phyloP scores from a whole-genome alignment of 1,140 invertebrate genomes.

The Apis dorsata region DNA sequence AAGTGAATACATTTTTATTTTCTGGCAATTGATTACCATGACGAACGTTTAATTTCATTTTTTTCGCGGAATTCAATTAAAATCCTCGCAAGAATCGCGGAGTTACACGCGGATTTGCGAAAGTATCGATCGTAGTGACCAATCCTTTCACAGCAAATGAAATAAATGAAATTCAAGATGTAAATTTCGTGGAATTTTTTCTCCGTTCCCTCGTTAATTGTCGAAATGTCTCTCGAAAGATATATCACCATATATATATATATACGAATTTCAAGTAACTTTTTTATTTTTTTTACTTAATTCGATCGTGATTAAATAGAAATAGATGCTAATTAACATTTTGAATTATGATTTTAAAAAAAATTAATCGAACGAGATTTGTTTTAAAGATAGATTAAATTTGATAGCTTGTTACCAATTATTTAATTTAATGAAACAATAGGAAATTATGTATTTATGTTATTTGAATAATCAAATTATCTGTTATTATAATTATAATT shows the following conservation, averaged over 20 bases:
- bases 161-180: conserved; percentile 1
- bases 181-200: conserved; percentile 1
- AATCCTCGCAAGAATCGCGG: background rate
- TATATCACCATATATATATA: too few relatives aligned
- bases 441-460: too few relatives aligned
- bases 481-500: too few relatives aligned
- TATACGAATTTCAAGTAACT: too few relatives aligned
- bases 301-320: background rate
- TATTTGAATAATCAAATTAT: too few relatives aligned
- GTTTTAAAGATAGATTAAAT: too few relatives aligned
- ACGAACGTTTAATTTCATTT: conserved; percentile 1
- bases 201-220: background rate
- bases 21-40: background rate
- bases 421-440: too few relatives aligned
- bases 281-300: background rate
- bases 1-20: background rate
- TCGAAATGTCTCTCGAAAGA: background rate
- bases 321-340: background rate
- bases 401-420: too few relatives aligned
- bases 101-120: background rate
- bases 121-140: background rate
- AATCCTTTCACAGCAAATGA: background rate
- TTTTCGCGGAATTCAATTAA: background rate
- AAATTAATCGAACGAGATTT: background rate
- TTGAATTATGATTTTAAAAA: background rate